These are phyloP conservation scores for Trilocha varians DNA, from an alignment of 2,888 invertebrate genomes.

Conservation along the genomic window DNA sequence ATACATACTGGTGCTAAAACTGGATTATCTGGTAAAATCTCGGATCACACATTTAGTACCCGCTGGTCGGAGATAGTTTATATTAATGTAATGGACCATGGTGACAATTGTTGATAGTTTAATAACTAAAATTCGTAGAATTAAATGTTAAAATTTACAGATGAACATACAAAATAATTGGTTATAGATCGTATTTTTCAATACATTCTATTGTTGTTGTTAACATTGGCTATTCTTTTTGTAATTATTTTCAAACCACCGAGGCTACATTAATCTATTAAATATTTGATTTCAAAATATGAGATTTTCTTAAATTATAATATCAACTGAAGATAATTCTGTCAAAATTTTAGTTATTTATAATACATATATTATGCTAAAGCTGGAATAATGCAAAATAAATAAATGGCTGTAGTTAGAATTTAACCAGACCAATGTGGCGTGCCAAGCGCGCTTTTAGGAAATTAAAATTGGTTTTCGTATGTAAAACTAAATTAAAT, in stretches of 20 bases:
- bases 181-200: not conserved
- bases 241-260: not conserved
- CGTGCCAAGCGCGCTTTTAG: constrained; percentile 61
- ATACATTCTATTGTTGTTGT: not conserved
- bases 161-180: not conserved
- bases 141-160: not conserved
- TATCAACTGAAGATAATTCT: no score
- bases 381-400: not conserved
- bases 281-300: not conserved
- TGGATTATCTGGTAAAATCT: not conserved
- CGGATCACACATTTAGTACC: not conserved
- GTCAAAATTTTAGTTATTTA: not conserved
- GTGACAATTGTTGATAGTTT: constrained; percentile 38
- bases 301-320: no score
- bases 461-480: constrained; percentile 55
- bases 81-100: constrained; percentile 19
- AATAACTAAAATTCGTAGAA: not conserved
- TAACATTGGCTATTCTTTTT: not conserved
- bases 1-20: not conserved
- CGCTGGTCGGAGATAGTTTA: not conserved
- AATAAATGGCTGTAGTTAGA: constrained; percentile 26
- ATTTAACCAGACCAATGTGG: constrained; percentile 59
- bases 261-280: not conserved
- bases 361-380: not conserved
- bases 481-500: constrained; percentile 41